Evolutionary conservation across 2,888 invertebrate genomes (phyloP), one percentile per base, ranked within the genome.

Genomic region (Charanyca ferruginea): DNA sequence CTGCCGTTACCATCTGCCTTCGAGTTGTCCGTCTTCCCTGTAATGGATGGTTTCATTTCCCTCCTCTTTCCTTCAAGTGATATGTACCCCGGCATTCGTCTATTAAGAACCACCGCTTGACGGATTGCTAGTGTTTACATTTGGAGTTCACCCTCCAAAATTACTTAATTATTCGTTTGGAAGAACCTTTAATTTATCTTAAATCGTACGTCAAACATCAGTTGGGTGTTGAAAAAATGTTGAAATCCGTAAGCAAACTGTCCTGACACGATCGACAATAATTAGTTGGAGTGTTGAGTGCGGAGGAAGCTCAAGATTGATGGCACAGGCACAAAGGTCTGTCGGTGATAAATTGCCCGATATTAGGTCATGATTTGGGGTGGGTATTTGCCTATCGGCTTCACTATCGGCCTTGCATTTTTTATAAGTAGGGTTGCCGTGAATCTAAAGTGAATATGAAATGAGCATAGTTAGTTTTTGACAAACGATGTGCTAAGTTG

Each of bases 281-380:
- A 94, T 94, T 94, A 94, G 94, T 93, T 89, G 90, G 89, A 93
- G 90, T 93, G 91, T 93, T 92, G 91, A 93, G 91, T 91, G 90
- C 85, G 90, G 80, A 92, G 91, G 90, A 91, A 91, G 88, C 90
- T 84, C 87, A 93, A 94, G 95, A 95, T 95, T 95, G 95, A 95
- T 95, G 93, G 90, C 86, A 78, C 68, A 83, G 87, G 89, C 91
- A 92, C 93, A 91, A 91, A 93, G 94, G 94, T 93, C 91, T 94
- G 93, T 91, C 93, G 89, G 94, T 95, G 95, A 95, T 94, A 93
- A 94, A 95, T 94, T 93, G 91, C 93, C 85, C 88, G 88, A 93
- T 94, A 93, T 94, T 93, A 94, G 94, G 93, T 94, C 94, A 94
- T 94, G 93, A 94, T 94, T 94, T 89, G 89, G 90, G 88, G 81